Conservation (phyloP, 2,888 invertebrate species). For the Tortrix viridana region DNA sequence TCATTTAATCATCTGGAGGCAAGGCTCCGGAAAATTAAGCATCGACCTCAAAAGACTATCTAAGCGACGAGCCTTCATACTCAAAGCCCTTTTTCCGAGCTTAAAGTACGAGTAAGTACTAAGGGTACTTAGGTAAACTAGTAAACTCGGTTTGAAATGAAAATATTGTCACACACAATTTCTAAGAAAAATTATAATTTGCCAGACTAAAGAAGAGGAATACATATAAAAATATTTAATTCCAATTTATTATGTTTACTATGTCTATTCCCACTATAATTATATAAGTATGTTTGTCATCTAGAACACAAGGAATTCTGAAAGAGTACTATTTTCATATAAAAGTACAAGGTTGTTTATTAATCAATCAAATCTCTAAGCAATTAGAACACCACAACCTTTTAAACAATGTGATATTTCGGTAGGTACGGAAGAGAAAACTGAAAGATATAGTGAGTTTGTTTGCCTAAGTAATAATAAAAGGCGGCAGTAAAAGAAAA, state of each 20-base stretch:
- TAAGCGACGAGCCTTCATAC: constrained; percentile 19
- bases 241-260: not conserved
- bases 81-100: constrained; percentile 16
- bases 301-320: too few species aligned
- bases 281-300: too few species aligned
- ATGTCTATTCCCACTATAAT: too few species aligned
- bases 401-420: too few species aligned
- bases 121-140: too few species aligned
- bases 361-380: too few species aligned
- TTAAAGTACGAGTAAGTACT: too few species aligned
- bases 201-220: not conserved
- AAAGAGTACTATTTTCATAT: too few species aligned
- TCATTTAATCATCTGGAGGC: not conserved
- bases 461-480: constrained; percentile 9
- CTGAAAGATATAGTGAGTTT: not conserved
- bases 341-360: too few species aligned
- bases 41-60: constrained; percentile 10
- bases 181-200: constrained; percentile 7
- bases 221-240: not conserved
- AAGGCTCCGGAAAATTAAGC: constrained; percentile 10
- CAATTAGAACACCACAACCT: too few species aligned
- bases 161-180: constrained; percentile 40
- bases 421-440: not conserved
- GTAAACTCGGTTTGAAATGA: constrained; percentile 45
- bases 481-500: constrained; percentile 15